Conservation (phyloP, 37 sponge, comb jelly and placozoan genomes). For the Haliclona indistincta region DNA sequence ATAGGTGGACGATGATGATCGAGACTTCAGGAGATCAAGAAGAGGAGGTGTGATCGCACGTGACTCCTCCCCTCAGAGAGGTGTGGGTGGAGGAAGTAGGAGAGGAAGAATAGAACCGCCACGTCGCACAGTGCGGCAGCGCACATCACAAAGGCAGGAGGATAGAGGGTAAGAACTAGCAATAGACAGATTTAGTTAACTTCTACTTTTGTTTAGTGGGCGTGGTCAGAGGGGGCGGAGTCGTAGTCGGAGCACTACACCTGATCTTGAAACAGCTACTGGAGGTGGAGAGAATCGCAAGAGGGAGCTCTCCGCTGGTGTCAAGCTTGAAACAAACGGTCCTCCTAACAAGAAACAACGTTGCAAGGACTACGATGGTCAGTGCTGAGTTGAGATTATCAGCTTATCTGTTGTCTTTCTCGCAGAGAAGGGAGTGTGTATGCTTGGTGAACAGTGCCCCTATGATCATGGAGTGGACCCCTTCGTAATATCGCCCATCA, state of each 20-base stretch:
- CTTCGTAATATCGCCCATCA: slow-evolving; percentile 71
- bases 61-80: slow-evolving; percentile 2
- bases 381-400: slow-evolving; percentile 1
- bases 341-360: slow-evolving; percentile 45
- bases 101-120: neutral
- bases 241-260: slow-evolving; percentile 28
- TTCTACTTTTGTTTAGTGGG: neutral
- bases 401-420: neutral
- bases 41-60: neutral
- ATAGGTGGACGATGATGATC: slow-evolving; percentile 85
- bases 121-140: slow-evolving; percentile 27
- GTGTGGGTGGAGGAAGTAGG: slow-evolving; percentile 9
- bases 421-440: slow-evolving; percentile 92
- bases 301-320: neutral
- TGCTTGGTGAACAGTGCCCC: slow-evolving; percentile 93
- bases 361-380: slow-evolving; percentile 91
- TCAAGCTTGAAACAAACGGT: neutral
- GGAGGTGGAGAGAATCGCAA: neutral
- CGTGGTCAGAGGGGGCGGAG: slow-evolving; percentile 11
- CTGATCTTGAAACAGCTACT: neutral
- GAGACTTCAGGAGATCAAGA: slow-evolving; percentile 79
- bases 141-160: slow-evolving; percentile 27
- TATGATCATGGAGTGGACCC: slow-evolving; percentile 95
- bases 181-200: neutral
- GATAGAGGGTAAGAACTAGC: slow-evolving; percentile 11